Evolutionary conservation across 2,113 vertebrate genomes (phyloP), one percentile per base, ranked within the genome.

Genomic region (Platysteira castanea): DNA sequence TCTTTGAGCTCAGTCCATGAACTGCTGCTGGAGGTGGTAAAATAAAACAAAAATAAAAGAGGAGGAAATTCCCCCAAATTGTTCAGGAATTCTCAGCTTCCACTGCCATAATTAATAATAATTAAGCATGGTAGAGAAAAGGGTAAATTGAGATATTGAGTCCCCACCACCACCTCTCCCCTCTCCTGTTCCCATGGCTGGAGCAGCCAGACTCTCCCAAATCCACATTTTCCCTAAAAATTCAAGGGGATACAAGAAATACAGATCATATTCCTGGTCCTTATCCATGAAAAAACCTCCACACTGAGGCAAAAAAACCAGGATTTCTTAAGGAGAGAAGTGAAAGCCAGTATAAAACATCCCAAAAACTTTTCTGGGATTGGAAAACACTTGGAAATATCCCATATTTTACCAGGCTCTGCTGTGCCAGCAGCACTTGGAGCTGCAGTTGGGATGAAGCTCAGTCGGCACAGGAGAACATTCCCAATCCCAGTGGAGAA

Each of bases 271-370:
- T 33, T 57, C 33, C 12, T 8, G 1, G 1, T 28, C 12, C 9
- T 12, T 6, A 27, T 4, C 41, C 35, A 53, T 1, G 1, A 12
- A 21, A 21, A 2, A 20, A 1, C 4, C 13, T 46, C 54, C 22
- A 44, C 9, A 4, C 0, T 6, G 5, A 42, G 2, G 5, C 8
- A 24, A 23, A 35, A 31, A 54, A 26, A 7, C 2, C n/a, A 60
- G 5, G 4, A n/a, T 9, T 83, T 53, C 15, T 53, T 7, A 67
- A 85, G 4, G 9, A 10, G 9, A 33, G 2, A 20, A 83, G 18
- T 23, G 2, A 57, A 56, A 30, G 53, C 3, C 26, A 42, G 12
- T 11, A 6, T 0, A 0, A 81, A 15, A 59, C 2, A 37, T 0
- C 11, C 56, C 5, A 2, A 15, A 84, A 60, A 4, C 6, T 49